Evolutionary conservation across 2,888 invertebrate genomes (phyloP).

Genomic region (Spisula solida): DNA sequence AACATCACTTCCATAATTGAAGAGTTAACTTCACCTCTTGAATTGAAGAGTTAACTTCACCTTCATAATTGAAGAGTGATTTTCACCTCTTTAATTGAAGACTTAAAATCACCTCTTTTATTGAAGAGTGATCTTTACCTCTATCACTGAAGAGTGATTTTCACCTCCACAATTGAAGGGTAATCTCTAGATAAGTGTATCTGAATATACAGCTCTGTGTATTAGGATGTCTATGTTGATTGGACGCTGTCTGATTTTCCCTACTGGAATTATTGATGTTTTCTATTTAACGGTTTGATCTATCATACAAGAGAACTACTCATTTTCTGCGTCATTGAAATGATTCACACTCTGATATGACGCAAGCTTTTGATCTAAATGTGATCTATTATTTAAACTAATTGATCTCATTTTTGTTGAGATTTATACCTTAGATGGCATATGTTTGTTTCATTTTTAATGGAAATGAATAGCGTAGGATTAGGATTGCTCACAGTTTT

Average conservation of each 20-base stretch:
- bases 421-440: not conserved
- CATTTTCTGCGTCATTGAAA: not conserved
- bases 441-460: too few species aligned
- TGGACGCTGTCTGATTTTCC: not conserved
- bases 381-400: conserved; percentile 5
- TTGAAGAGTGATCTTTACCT: too few species aligned
- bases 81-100: too few species aligned
- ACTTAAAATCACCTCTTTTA: too few species aligned
- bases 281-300: conserved; percentile 20
- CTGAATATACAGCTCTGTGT: not conserved
- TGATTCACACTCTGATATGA: not conserved
- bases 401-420: not conserved
- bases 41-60: too few species aligned
- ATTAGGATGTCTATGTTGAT: not conserved
- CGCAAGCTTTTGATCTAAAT: not conserved
- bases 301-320: not conserved
- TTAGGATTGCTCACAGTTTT: too few species aligned
- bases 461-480: too few species aligned
- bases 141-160: too few species aligned
- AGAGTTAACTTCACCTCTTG: too few species aligned
- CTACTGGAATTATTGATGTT: conserved; percentile 10
- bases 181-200: not conserved
- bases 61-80: too few species aligned
- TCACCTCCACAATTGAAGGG: not conserved
- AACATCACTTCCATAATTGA: too few species aligned